Percentiles rank a stretch among this genome's conserved stretches.
phyloP scores from a whole-genome alignment of 2,888 invertebrate species.

The Aporophyla lueneburgensis region DNA sequence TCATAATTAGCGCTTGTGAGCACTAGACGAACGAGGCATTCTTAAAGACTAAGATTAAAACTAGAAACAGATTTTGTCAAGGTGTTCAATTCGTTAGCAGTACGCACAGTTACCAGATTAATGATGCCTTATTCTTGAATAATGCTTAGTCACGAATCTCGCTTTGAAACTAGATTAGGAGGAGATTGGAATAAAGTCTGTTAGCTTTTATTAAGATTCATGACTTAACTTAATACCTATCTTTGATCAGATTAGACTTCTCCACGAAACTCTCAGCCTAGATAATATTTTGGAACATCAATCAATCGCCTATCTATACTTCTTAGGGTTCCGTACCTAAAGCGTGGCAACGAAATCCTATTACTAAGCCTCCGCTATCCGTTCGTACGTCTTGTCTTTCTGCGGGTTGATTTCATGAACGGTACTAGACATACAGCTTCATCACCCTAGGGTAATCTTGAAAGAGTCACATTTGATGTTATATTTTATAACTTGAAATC shows the following conservation, averaged over 20 bases:
- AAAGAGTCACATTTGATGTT: no score
- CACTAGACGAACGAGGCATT: not conserved
- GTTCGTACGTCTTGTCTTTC: no score
- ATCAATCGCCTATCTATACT: not conserved
- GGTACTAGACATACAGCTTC: no score
- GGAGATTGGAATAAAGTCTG: slow-evolving; percentile 8
- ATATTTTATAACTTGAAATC: no score
- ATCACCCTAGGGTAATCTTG: no score
- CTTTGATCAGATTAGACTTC: slow-evolving; percentile 5
- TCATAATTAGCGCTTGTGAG: not conserved
- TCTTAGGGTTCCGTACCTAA: no score
- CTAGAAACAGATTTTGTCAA: not conserved
- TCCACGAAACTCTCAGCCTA: not conserved
- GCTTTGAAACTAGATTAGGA: slow-evolving; percentile 2
- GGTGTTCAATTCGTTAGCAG: not conserved
- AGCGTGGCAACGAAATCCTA: no score
- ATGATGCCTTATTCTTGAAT: not conserved
- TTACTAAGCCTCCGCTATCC: no score
- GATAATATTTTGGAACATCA: slow-evolving; percentile 13
- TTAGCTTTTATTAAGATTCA: slow-evolving; percentile 25
- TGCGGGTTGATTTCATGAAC: no score
- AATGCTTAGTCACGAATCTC: slow-evolving; percentile 7
- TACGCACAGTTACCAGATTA: not conserved
- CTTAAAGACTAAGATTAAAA: not conserved
- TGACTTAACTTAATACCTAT: slow-evolving; percentile 2